Conservation (phyloP, 2,113 vertebrate genomes). For the Oreocharis arfaki region DNA sequence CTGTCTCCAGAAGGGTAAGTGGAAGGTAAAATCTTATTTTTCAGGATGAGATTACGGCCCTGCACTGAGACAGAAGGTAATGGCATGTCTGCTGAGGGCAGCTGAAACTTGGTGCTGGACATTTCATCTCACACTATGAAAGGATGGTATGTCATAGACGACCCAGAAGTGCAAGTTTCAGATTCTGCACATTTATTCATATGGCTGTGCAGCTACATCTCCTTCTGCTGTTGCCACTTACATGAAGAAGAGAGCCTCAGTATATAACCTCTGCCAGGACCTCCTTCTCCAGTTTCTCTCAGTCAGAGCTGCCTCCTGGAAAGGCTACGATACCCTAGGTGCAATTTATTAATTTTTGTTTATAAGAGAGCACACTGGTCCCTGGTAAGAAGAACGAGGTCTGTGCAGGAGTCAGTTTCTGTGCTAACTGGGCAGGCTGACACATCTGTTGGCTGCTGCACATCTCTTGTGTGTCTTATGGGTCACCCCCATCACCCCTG, state of each 20-base stretch:
- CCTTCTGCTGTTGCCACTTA: background rate
- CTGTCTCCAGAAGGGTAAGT: conserved; percentile 1
- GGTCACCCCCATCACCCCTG: background rate
- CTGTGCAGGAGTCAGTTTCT: background rate
- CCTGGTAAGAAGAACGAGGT: accelerated
- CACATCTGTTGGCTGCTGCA: background rate
- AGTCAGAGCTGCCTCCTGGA: background rate
- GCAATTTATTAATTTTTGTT: background rate
- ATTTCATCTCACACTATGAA: background rate
- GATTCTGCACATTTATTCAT: background rate
- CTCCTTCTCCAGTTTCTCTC: background rate
- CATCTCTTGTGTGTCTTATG: background rate
- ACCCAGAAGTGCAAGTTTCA: background rate
- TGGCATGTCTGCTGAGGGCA: background rate
- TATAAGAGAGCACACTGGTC: background rate
- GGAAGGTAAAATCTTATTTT: conserved; percentile 5
- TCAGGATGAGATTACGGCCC: background rate
- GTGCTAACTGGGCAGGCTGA: background rate
- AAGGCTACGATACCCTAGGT: background rate
- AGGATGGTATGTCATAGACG: background rate
- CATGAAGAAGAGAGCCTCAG: background rate
- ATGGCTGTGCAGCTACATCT: background rate
- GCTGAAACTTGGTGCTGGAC: background rate
- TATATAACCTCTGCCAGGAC: background rate
- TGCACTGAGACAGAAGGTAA: background rate